A percentile compares a stretch with the other conserved stretches of the same genome.
These are phyloP conservation scores for Aphelenchoides avenae DNA, from an alignment of 1,140 invertebrate species.

Conservation along the genomic window DNA sequence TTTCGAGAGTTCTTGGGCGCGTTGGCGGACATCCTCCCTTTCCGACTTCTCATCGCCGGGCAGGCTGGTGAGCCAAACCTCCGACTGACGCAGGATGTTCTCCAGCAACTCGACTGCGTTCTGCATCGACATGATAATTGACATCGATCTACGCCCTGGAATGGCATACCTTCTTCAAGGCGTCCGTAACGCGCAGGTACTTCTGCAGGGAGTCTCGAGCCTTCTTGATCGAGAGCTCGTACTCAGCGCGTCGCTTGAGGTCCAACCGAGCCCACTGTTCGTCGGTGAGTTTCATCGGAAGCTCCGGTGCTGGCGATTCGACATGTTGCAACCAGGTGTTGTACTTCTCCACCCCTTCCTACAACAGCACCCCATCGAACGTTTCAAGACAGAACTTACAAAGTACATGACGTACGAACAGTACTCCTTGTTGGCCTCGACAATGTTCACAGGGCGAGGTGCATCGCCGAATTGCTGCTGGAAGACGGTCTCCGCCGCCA, in stretches of 20 bases:
- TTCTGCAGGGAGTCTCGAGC: constrained; percentile 39
- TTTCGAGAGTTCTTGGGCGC: constrained; percentile 22
- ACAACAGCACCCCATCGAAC: background rate
- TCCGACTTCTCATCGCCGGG: constrained; percentile 17
- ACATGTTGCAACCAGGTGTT: constrained; percentile 24
- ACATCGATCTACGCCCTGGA: background rate
- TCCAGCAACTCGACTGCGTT: constrained; percentile 36
- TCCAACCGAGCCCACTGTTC: constrained; percentile 41
- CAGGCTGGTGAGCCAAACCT: constrained; percentile 31
- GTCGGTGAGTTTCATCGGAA: constrained; percentile 33
- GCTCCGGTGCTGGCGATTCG: constrained; percentile 24
- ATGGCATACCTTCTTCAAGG: constrained; percentile 28
- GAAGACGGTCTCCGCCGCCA: constrained; percentile 16
- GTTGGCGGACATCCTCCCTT: constrained; percentile 9
- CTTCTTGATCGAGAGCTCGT: constrained; percentile 36
- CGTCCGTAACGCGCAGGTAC: constrained; percentile 22
- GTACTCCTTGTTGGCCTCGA: constrained; percentile 25
- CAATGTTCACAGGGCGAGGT: constrained; percentile 4
- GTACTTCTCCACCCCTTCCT: constrained; percentile 38
- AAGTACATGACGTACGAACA: constrained; percentile 41
- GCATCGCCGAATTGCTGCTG: constrained; percentile 7
- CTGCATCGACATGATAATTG: constrained; percentile 4
- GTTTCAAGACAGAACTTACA: constrained; percentile 16
- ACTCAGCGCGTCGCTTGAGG: constrained; percentile 32
- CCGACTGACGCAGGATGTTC: constrained; percentile 6